phyloP scores from a whole-genome alignment of 2,888 invertebrate species.

The Synanthedon vespiformis region DNA sequence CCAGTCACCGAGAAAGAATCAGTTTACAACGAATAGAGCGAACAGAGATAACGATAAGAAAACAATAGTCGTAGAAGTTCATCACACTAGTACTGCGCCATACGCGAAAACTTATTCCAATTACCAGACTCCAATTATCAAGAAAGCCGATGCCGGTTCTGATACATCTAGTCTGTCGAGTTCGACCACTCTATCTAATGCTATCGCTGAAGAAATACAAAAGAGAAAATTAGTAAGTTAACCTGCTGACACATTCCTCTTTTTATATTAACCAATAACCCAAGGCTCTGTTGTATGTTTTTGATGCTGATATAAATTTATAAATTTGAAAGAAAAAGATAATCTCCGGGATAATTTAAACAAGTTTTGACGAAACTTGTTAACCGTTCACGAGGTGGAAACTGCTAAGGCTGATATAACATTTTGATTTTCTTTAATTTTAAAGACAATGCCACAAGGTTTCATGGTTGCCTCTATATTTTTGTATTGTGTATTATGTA shows the following conservation, averaged over 20 bases:
- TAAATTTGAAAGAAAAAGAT: no score
- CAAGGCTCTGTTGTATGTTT: no score
- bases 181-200: constrained; percentile 55
- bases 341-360: no score
- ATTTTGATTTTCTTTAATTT: no score
- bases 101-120: constrained; percentile 43
- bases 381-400: no score
- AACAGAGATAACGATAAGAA: constrained; percentile 62
- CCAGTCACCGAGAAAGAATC: constrained; percentile 48
- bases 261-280: no score
- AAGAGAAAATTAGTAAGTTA: constrained; percentile 47
- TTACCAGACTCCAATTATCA: constrained; percentile 29
- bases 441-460: no score
- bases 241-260: background rate
- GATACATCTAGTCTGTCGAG: constrained; percentile 49
- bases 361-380: no score
- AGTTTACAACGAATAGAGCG: constrained; percentile 33
- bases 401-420: no score
- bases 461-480: no score
- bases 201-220: constrained; percentile 63
- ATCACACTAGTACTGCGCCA: constrained; percentile 48
- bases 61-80: constrained; percentile 83
- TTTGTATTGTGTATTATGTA: no score
- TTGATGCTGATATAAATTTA: no score
- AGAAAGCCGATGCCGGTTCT: constrained; percentile 30